Percentiles rank a stretch among this genome's conserved stretches.
phyloP scores from a whole-genome alignment of 2,797 vertebrate genomes.

The Rhinichthys osculus region DNA sequence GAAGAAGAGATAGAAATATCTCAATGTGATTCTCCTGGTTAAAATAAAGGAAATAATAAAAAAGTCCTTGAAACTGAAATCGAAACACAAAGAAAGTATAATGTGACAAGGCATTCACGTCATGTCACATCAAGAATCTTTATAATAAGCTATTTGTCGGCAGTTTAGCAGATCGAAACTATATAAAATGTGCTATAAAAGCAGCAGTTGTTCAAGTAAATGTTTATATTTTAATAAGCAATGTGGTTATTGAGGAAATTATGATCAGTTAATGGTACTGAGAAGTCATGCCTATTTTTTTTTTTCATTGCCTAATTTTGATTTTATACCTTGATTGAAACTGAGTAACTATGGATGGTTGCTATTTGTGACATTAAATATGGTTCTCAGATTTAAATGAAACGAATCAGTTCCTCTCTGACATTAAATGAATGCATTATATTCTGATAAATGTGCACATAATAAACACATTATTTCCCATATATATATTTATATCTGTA shows the following conservation, averaged over 20 bases:
- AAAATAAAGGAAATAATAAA: no score
- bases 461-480: background rate
- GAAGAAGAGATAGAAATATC: no score
- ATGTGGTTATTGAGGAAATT: background rate
- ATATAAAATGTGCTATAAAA: background rate
- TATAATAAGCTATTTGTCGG: background rate
- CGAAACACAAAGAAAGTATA: no score
- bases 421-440: background rate
- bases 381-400: background rate
- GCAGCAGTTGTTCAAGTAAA: background rate
- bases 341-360: background rate
- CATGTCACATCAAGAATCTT: background rate
- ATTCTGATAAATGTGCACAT: background rate
- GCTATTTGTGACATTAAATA: background rate
- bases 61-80: no score
- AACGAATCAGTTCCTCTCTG: background rate
- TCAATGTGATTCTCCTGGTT: no score
- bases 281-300: background rate
- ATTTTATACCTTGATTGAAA: background rate
- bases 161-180: background rate
- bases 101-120: no score
- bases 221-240: slow-evolving; percentile 2
- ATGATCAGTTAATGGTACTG: background rate
- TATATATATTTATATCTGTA: background rate
- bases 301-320: background rate